Evolutionary conservation across 1,140 invertebrate species (phyloP).

Genomic region (Euwallacea fornicatus): DNA sequence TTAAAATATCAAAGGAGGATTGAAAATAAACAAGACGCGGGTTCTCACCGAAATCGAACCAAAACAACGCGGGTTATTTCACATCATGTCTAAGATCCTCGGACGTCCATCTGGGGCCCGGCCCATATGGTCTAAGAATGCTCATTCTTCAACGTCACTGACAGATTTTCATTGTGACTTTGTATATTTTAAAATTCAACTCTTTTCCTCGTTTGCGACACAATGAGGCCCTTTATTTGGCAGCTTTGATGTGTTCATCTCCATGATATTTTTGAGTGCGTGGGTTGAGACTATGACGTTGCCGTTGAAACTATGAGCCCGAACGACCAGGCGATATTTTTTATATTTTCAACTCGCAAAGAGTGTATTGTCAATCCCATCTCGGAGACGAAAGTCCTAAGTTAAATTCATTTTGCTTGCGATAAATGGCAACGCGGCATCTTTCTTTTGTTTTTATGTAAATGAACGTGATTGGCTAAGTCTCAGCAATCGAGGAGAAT

Average conservation of each 20-base stretch:
- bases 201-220: conserved; percentile 16
- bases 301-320: too few species aligned
- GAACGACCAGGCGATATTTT: too few species aligned
- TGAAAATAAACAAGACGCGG: conserved; percentile 1
- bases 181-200: conserved; percentile 32
- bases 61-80: conserved; percentile 26
- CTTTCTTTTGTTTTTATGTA: too few species aligned
- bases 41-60: conserved; percentile 15
- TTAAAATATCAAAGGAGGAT: neutral
- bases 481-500: too few species aligned
- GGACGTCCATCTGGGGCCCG: conserved; percentile 26
- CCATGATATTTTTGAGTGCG: too few species aligned
- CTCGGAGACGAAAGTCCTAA: too few species aligned
- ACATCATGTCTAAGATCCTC: conserved; percentile 1
- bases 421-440: too few species aligned
- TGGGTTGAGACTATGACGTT: too few species aligned
- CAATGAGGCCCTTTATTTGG: conserved; percentile 25
- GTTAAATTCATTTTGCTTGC: too few species aligned
- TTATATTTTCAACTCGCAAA: too few species aligned
- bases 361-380: too few species aligned
- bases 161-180: conserved; percentile 30
- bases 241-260: neutral
- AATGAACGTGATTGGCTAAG: too few species aligned
- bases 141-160: conserved; percentile 23
- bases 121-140: conserved; percentile 26